These are phyloP conservation scores for Adelphocoris suturalis DNA, from an alignment of 2,888 invertebrate genomes.

Conservation along the genomic window DNA sequence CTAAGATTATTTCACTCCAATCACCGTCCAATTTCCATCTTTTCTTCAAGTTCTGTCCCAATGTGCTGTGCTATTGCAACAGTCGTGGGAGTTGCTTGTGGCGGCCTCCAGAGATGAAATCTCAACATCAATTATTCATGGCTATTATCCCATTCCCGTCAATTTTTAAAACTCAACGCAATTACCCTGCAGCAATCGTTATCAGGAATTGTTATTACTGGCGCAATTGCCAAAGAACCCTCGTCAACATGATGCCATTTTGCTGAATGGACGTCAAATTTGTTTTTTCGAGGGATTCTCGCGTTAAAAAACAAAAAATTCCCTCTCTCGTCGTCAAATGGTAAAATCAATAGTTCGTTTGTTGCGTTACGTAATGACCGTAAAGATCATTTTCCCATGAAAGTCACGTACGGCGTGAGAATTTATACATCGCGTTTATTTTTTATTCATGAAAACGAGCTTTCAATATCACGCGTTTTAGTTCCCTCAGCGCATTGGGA, in stretches of 20 bases:
- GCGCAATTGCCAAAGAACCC: too few relatives aligned
- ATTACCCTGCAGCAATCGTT: not conserved
- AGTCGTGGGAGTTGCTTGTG: constrained; percentile 1
- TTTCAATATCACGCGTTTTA: not conserved
- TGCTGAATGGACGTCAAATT: too few relatives aligned
- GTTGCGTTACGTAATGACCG: not conserved
- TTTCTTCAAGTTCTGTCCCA: not conserved
- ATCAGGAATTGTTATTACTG: not conserved
- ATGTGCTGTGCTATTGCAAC: not conserved
- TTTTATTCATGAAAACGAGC: too few relatives aligned
- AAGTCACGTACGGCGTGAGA: not conserved
- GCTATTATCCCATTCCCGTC: not conserved
- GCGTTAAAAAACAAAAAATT: not conserved
- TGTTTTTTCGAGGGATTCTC: too few relatives aligned
- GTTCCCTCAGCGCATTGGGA: not conserved
- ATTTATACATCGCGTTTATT: too few relatives aligned
- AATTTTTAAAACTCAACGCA: not conserved
- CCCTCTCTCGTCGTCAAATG: not conserved
- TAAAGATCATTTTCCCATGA: not conserved
- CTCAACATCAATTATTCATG: not conserved
- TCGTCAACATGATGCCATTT: too few relatives aligned
- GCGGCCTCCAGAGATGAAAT: not conserved
- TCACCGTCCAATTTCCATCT: not conserved
- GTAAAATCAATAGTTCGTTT: constrained; percentile 9
- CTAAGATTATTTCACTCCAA: not conserved